Evolutionary conservation across 1,140 invertebrate species (phyloP), one percentile per base, ranked within the genome.

Genomic region (Bombus waltoni): DNA sequence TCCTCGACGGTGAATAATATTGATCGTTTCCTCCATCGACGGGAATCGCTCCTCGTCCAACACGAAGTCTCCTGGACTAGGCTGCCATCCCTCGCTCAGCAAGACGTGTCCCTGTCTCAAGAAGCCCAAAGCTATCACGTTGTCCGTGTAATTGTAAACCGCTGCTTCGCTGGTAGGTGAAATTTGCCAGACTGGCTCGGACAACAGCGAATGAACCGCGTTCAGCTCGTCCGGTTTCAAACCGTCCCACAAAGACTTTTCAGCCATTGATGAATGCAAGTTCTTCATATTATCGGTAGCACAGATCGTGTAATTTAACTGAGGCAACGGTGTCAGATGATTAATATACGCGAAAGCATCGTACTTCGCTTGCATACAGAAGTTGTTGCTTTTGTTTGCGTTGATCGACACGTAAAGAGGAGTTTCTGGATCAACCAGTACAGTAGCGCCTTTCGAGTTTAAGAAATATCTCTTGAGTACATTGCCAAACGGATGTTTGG

Each of bases 271-370:
- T 0, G 96, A 96, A 91, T 98, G 98, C 3, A 98, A 93, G 32
- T 96, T 96, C 35, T 97, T 97, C 96, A 98, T 97, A 87, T 98
- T 97, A 81, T 96, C 95, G 0, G 97, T 97, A 0, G 97, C 97
- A 90, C 98, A 99, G 62, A 99, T 97, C 59, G 98, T 97, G 89
- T 99, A 99, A 81, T 97, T 98, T 83, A 99, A 94, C 85, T 97
- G 96, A 0, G 97, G 97, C 42, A 96, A 89, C 8, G 95, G 94
- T 0, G 96, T 97, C 25, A 97, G 87, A 11, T 96, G 96, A 91
- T 97, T 97, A 1, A 97, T 97, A 89, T 96, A 98, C 1, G 97
- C 97, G 92, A 98, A 98, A 35, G 97, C 96, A 87, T 98, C 97
- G 88, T 97, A 96, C 91, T 96, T 96, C 0, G 97, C 97, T 92